Percentiles rank a stretch among this genome's conserved stretches.
Evolutionary conservation across 2,797 vertebrate species (phyloP).

Genomic region (Rhyacichthys aspro): DNA sequence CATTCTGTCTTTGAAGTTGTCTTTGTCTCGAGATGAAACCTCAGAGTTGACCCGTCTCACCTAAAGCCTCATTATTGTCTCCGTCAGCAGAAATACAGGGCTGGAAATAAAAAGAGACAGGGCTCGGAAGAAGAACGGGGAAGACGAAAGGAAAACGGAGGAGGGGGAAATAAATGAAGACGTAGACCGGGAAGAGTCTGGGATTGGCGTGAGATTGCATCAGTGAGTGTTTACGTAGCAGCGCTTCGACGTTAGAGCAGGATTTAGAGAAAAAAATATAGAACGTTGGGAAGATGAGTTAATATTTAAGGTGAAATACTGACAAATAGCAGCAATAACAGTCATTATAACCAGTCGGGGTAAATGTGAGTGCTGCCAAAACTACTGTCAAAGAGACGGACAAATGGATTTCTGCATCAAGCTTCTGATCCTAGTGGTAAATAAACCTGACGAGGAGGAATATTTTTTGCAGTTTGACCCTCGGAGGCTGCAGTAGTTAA

Average conservation of each 20-base stretch:
- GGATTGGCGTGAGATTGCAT: conserved; percentile 69
- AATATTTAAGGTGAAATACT: no score
- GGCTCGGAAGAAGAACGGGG: neutral
- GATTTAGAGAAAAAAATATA: conserved; percentile 43
- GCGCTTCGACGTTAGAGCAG: conserved; percentile 16
- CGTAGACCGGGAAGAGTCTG: conserved; percentile 31
- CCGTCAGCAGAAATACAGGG: conserved; percentile 49
- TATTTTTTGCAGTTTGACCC: no score
- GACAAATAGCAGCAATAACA: no score
- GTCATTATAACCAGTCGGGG: no score
- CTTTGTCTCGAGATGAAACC: conserved; percentile 53
- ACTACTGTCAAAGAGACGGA: no score
- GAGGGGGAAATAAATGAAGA: neutral
- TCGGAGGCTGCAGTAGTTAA: no score
- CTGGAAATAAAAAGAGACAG: conserved; percentile 17
- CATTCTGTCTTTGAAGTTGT: conserved; percentile 50
- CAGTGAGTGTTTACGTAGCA: conserved; percentile 33
- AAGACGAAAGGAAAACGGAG: conserved; percentile 27
- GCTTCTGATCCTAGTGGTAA: no score
- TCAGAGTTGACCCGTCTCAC: conserved; percentile 54
- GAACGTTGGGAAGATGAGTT: no score
- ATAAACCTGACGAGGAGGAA: no score
- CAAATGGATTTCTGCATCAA: no score
- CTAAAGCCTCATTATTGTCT: conserved; percentile 50
- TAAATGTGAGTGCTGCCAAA: no score